Percentiles rank a stretch among this genome's conserved stretches.
These are phyloP conservation scores for Deroplatys truncata DNA, from an alignment of 2,888 invertebrate species.

Conservation along the genomic window DNA sequence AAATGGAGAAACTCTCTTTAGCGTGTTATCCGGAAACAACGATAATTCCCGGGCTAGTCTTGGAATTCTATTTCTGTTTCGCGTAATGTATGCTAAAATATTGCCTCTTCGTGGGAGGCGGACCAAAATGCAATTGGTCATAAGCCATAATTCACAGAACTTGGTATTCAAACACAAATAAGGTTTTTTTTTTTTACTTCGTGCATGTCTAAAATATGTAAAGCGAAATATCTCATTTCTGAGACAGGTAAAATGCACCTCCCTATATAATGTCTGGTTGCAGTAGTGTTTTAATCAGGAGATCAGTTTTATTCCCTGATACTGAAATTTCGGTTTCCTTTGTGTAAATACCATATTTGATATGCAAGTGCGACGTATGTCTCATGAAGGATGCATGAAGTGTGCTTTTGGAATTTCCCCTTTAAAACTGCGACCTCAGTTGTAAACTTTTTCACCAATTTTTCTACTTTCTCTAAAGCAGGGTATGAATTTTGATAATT, in stretches of 20 bases:
- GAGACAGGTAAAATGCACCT: background rate
- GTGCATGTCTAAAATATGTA: background rate
- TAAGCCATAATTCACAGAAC: background rate
- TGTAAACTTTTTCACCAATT: too few relatives aligned
- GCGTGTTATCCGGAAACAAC: background rate
- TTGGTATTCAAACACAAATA: background rate
- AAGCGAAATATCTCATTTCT: background rate
- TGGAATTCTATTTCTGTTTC: background rate
- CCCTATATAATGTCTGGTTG: background rate
- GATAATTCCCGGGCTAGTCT: background rate
- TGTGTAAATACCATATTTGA: too few relatives aligned
- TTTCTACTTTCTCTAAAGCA: too few relatives aligned
- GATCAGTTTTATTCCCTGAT: too few relatives aligned
- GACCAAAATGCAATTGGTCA: background rate
- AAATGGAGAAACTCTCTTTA: background rate
- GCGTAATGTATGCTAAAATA: background rate
- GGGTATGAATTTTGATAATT: too few relatives aligned
- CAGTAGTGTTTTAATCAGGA: too few relatives aligned
- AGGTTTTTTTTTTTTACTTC: background rate
- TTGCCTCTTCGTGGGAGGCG: background rate
- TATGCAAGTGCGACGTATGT: too few relatives aligned
- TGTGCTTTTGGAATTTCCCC: too few relatives aligned
- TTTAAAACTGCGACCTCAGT: too few relatives aligned
- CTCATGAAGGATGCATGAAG: too few relatives aligned
- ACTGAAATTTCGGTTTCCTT: too few relatives aligned